Evolutionary conservation across 2,113 vertebrate genomes (phyloP).

Genomic region (Pardalotus punctatus): DNA sequence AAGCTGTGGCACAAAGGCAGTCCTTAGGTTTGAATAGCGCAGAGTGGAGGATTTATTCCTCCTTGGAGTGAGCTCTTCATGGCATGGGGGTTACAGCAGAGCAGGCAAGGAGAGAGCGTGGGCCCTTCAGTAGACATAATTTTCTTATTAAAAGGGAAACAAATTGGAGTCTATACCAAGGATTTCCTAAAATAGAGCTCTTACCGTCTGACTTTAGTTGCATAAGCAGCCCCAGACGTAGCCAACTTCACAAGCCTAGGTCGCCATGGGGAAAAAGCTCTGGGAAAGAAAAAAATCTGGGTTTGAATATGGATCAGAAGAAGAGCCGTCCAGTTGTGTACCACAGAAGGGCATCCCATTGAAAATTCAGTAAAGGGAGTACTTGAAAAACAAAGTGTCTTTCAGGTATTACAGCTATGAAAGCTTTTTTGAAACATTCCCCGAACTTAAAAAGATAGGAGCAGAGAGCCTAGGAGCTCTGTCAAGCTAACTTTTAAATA

Average conservation of each 20-base stretch:
- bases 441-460: background rate
- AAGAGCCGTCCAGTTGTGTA: background rate
- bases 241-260: background rate
- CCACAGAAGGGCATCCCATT: background rate
- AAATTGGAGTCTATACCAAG: background rate
- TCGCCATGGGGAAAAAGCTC: background rate
- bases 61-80: background rate
- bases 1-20: conserved; percentile 46
- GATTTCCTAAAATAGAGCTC: background rate
- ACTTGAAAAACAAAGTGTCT: background rate
- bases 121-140: background rate
- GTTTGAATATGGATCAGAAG: background rate
- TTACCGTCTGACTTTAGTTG: background rate
- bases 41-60: conserved; percentile 2
- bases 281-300: background rate
- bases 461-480: background rate
- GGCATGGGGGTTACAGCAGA: background rate
- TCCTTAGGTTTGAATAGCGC: conserved; percentile 26
- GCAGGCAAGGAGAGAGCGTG: background rate
- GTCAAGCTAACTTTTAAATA: background rate
- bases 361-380: background rate
- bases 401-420: background rate
- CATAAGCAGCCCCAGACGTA: background rate
- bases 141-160: background rate
- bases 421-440: background rate